Percentiles rank a stretch among this genome's conserved stretches.
Evolutionary conservation across 2,797 vertebrate species (phyloP).

Genomic region (Ptychadena robeensis): DNA sequence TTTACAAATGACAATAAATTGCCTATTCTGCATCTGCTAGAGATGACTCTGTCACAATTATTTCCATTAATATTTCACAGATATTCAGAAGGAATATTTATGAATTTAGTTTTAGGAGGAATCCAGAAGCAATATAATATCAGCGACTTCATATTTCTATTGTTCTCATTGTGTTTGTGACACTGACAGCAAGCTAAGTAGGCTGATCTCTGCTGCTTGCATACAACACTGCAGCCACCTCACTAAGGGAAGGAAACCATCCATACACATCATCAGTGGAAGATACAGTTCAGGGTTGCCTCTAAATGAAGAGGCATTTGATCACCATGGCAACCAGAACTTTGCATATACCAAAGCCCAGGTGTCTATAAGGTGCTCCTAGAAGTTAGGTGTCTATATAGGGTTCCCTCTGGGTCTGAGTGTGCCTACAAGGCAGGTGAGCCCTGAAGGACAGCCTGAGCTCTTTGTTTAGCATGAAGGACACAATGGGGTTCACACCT

Average conservation of each 20-base stretch:
- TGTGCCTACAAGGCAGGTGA: constrained; percentile 84
- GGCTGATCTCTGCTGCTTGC: neutral
- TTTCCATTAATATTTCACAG: no score
- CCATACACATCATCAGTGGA: neutral
- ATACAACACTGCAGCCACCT: neutral
- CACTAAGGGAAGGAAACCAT: neutral
- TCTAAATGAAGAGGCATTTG: neutral
- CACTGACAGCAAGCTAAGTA: neutral
- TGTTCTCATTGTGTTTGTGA: neutral
- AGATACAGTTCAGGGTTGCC: constrained; percentile 1
- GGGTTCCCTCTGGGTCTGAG: constrained; percentile 87
- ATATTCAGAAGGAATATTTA: neutral
- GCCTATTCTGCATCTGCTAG: neutral
- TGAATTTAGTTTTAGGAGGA: neutral
- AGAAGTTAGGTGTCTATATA: constrained; percentile 74
- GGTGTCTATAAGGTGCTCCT: neutral
- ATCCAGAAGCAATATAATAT: neutral
- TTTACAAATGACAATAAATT: no score
- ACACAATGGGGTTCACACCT: constrained; percentile 91
- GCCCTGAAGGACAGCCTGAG: constrained; percentile 87
- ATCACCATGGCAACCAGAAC: neutral
- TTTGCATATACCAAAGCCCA: neutral
- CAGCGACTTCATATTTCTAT: neutral
- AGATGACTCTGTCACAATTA: neutral
- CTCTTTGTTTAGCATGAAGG: constrained; percentile 95